These are phyloP conservation scores for Acheta domesticus DNA, from an alignment of 2,888 invertebrate genomes.

Conservation along the genomic window DNA sequence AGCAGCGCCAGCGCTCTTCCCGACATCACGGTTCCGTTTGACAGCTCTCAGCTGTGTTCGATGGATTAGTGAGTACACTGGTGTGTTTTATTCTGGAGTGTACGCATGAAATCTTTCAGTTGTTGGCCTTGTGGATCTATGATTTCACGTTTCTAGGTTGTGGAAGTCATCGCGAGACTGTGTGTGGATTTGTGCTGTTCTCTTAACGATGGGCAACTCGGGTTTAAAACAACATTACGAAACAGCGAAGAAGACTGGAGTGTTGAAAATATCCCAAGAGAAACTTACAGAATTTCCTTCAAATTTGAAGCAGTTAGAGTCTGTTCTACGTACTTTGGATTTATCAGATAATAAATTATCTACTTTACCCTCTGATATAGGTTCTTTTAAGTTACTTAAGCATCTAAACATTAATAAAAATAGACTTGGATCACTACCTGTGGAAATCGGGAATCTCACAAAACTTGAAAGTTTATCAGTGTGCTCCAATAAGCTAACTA, in stretches of 20 bases:
- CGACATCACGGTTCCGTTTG: background rate
- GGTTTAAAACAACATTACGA: slow-evolving; percentile 87
- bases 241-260: slow-evolving; percentile 93
- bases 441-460: slow-evolving; percentile 72
- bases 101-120: too few relatives aligned
- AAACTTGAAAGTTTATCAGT: slow-evolving; percentile 58
- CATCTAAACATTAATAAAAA: slow-evolving; percentile 53
- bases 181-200: background rate
- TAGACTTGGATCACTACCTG: slow-evolving; percentile 60
- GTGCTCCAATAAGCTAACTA: slow-evolving; percentile 77
- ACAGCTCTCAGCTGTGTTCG: slow-evolving; percentile 20
- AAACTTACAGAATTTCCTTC: slow-evolving; percentile 76
- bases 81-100: too few relatives aligned
- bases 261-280: slow-evolving; percentile 79
- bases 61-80: background rate
- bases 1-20: background rate
- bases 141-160: slow-evolving; percentile 22
- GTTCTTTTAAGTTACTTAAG: slow-evolving; percentile 51
- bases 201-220: slow-evolving; percentile 77
- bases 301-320: slow-evolving; percentile 61
- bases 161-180: background rate
- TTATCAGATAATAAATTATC: slow-evolving; percentile 87
- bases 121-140: background rate
- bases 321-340: slow-evolving; percentile 80
- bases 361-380: slow-evolving; percentile 52